A percentile compares a stretch with the other conserved stretches of the same genome.
These are phyloP conservation scores for Druon quercuslanigerum DNA, from an alignment of 1,140 invertebrate species.

Conservation along the genomic window DNA sequence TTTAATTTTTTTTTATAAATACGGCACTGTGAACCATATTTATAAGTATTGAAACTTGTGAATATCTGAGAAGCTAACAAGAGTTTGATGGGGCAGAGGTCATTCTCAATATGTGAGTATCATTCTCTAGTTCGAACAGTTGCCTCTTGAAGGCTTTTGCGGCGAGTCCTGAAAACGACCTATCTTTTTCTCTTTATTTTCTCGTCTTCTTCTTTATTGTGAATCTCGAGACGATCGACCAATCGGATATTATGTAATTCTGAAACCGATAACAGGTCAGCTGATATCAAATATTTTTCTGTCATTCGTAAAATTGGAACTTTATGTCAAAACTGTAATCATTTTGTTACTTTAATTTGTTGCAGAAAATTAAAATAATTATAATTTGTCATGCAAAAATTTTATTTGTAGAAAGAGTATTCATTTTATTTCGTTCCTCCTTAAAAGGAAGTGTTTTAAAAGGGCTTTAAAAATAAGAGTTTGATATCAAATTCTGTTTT, in stretches of 20 bases:
- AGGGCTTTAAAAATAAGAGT: no score
- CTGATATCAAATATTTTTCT: not conserved
- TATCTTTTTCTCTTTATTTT: not conserved
- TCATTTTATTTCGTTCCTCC: no score
- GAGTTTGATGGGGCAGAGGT: not conserved
- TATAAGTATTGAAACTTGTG: slow-evolving; percentile 1
- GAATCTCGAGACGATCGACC: not conserved
- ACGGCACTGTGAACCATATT: not conserved
- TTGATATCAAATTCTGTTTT: no score
- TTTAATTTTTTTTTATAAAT: not conserved
- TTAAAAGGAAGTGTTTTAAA: no score
- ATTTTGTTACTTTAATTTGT: no score
- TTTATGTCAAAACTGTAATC: no score
- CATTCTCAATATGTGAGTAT: slow-evolving; percentile 5
- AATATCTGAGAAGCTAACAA: slow-evolving; percentile 13
- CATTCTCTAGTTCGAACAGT: slow-evolving; percentile 8
- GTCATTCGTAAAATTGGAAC: not conserved
- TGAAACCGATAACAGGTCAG: not conserved
- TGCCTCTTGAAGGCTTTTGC: slow-evolving; percentile 9
- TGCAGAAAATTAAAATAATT: no score
- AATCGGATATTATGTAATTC: not conserved
- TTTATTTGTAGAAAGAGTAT: no score
- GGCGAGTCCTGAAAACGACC: not conserved
- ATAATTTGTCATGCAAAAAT: no score
- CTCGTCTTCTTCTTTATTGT: not conserved